Evolutionary conservation across 2,888 invertebrate species (phyloP).

Genomic region (Eumacrocentrus americanus): DNA sequence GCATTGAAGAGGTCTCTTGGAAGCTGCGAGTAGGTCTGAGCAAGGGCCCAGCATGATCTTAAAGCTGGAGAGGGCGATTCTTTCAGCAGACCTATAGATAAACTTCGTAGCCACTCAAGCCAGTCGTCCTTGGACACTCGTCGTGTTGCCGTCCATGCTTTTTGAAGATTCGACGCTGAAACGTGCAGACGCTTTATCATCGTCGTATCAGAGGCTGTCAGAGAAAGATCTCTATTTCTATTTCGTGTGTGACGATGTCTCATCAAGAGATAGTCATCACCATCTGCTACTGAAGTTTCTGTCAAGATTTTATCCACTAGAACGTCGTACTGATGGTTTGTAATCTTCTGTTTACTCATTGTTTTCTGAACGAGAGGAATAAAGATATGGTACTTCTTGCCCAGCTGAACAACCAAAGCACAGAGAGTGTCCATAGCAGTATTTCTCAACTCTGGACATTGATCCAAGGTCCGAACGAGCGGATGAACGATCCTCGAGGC

Average conservation of each 20-base stretch:
- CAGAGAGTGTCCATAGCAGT: conserved; percentile 92
- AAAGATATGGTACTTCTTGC: conserved; percentile 90
- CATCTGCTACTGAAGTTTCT: conserved; percentile 77
- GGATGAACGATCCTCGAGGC: conserved; percentile 95
- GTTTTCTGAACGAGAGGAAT: conserved; percentile 89
- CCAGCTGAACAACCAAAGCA: conserved; percentile 85
- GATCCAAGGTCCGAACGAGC: conserved; percentile 84
- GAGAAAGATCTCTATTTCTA: conserved; percentile 71
- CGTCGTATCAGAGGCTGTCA: conserved; percentile 72
- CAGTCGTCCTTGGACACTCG: conserved; percentile 98
- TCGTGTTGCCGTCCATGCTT: conserved; percentile 90
- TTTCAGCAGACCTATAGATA: conserved; percentile 91
- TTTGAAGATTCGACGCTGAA: conserved; percentile 81
- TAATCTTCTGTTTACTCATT: conserved; percentile 78
- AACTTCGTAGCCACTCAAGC: conserved; percentile 93
- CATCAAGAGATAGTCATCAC: conserved; percentile 72
- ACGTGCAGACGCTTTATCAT: conserved; percentile 83
- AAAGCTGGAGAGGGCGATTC: conserved; percentile 96
- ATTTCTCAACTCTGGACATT: conserved; percentile 75
- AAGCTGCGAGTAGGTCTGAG: conserved; percentile 94
- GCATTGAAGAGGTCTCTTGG: conserved; percentile 97
- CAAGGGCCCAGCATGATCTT: conserved; percentile 88
- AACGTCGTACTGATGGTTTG: conserved; percentile 78
- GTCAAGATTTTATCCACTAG: conserved; percentile 75
- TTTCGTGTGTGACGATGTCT: conserved; percentile 70